A percentile compares a stretch with the other conserved stretches of the same genome.
Evolutionary conservation across 2,113 vertebrate species (phyloP).

Genomic region (Alectura lathami): DNA sequence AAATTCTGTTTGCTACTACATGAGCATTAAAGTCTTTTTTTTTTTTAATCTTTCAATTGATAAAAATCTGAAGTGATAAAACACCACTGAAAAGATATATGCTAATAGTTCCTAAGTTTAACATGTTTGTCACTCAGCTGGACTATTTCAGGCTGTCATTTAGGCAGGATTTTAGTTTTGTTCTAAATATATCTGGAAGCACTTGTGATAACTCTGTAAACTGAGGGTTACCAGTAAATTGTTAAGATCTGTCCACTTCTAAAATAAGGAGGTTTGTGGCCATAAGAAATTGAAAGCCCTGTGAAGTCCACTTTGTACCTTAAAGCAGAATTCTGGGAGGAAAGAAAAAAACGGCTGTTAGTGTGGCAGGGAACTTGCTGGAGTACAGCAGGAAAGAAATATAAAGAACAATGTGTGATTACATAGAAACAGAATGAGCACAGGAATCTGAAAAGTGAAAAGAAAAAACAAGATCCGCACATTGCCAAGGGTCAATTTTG

Average conservation of each 20-base stretch:
- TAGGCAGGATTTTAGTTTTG: background rate
- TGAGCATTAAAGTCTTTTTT: background rate
- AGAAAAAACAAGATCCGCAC: background rate
- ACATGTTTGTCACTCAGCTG: background rate
- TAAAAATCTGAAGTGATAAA: constrained; percentile 35
- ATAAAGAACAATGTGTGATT: background rate
- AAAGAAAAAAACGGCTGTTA: background rate
- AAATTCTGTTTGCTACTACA: background rate
- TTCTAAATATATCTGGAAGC: background rate
- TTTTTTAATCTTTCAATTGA: background rate
- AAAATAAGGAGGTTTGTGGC: background rate
- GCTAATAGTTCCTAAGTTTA: background rate
- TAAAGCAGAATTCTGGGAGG: background rate
- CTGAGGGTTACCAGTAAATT: background rate
- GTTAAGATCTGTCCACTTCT: background rate
- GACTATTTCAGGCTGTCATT: background rate
- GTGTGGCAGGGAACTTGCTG: background rate
- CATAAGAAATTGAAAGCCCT: background rate
- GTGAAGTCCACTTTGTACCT: background rate
- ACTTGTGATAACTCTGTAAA: background rate
- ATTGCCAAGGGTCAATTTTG: background rate
- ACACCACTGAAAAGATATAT: background rate
- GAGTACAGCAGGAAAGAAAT: background rate
- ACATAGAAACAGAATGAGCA: background rate
- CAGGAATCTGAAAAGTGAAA: background rate